Conservation (phyloP, 2,888 invertebrate genomes). For the Plagodis pulveraria region DNA sequence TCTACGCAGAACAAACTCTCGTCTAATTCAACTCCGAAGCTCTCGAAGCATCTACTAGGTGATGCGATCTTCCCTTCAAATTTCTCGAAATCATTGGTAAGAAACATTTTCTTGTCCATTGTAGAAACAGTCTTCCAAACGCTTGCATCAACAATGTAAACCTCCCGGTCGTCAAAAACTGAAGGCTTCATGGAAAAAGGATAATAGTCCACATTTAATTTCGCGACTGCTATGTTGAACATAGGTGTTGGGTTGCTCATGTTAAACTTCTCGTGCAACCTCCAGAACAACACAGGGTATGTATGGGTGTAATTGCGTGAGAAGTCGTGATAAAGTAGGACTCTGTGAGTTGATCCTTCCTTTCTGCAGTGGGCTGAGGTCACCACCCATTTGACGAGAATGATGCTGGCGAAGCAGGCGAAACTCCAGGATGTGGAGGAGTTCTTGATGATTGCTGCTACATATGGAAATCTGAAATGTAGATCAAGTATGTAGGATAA, state of each 20-base stretch:
- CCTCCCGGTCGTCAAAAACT: conserved; percentile 49
- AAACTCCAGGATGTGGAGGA: conserved; percentile 58
- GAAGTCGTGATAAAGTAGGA: conserved; percentile 63
- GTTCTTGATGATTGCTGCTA: conserved; percentile 67
- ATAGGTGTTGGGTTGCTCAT: conserved; percentile 42
- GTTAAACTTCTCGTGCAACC: conserved; percentile 65
- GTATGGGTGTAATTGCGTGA: conserved; percentile 59
- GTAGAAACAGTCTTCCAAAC: conserved; percentile 73
- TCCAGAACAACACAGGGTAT: conserved; percentile 67
- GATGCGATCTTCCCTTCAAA: conserved; percentile 48
- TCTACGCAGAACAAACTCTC: conserved; percentile 66
- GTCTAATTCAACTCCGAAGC: conserved; percentile 57
- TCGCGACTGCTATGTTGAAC: conserved; percentile 72
- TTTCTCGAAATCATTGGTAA: conserved; percentile 67
- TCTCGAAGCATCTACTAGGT: conserved; percentile 54
- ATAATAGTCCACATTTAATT: conserved; percentile 54
- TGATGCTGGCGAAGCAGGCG: conserved; percentile 68
- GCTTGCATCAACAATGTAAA: conserved; percentile 45
- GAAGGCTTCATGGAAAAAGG: conserved; percentile 53
- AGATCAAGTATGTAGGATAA: not conserved
- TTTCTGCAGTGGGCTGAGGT: conserved; percentile 70
- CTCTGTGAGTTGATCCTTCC: conserved; percentile 57
- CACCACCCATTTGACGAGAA: conserved; percentile 67
- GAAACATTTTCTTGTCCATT: conserved; percentile 65
- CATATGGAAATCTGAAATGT: conserved; percentile 58